phyloP scores from a whole-genome alignment of 2,113 vertebrate species.

The Eonycteris spelaea region DNA sequence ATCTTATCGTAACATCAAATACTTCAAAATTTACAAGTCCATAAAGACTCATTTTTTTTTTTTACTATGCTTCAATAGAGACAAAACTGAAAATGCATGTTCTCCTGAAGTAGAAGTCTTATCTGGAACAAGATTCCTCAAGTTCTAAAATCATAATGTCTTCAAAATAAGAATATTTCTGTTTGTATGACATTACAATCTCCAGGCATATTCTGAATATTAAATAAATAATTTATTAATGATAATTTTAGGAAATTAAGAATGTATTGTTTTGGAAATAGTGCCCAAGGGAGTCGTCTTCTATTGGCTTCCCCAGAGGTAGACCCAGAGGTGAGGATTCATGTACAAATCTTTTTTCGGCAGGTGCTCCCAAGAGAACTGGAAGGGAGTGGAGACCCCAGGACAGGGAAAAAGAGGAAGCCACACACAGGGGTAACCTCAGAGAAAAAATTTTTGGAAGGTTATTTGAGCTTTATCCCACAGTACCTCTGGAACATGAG shows the following conservation, averaged over 20 bases:
- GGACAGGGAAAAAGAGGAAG: background rate
- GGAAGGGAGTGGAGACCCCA: background rate
- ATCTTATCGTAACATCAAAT: constrained; percentile 21
- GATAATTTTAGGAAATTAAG: background rate
- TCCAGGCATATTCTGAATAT: background rate
- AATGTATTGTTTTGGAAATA: background rate
- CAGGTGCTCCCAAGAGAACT: background rate
- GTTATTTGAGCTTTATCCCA: background rate
- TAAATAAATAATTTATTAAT: constrained; percentile 8
- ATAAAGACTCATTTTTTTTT: constrained; percentile 15
- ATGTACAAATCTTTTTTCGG: background rate
- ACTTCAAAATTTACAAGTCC: constrained; percentile 45
- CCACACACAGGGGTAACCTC: background rate
- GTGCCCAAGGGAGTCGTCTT: background rate
- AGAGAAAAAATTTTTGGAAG: background rate
- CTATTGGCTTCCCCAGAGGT: background rate
- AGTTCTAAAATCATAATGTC: background rate
- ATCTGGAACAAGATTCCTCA: background rate
- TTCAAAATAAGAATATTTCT: constrained; percentile 5
- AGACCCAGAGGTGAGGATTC: background rate
- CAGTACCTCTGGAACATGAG: background rate
- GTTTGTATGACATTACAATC: background rate
- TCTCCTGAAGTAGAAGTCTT: constrained; percentile 36
- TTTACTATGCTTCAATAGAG: background rate
- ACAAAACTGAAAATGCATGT: background rate